Percentiles rank a stretch among this genome's conserved stretches.
These are phyloP conservation scores for Chymomyza fuscimana DNA, from an alignment of 2,888 invertebrate genomes.

Conservation along the genomic window DNA sequence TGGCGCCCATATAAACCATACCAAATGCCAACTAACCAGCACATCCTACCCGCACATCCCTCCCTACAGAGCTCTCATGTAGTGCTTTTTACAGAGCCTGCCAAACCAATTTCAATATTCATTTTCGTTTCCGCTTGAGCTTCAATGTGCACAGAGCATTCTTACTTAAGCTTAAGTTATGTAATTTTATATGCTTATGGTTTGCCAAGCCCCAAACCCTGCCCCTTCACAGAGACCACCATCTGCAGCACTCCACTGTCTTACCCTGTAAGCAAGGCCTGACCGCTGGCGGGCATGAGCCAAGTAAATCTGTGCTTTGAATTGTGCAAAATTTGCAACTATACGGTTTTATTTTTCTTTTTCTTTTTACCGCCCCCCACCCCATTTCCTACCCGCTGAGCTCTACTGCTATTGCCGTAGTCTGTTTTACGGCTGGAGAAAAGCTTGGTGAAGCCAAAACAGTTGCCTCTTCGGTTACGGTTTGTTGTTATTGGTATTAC, in stretches of 20 bases:
- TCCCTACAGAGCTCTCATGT: constrained; percentile 10
- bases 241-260: background rate
- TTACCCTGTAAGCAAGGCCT: background rate
- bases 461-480: background rate
- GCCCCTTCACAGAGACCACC: background rate
- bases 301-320: constrained; percentile 37
- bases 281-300: constrained; percentile 10
- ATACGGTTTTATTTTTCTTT: background rate
- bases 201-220: background rate
- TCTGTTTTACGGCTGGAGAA: background rate
- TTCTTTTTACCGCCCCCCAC: background rate
- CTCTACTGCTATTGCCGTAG: background rate
- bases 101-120: constrained; percentile 74
- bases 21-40: background rate
- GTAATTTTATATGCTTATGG: constrained; percentile 59
- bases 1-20: background rate
- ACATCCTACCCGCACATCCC: too few relatives aligned
- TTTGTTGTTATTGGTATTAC: constrained; percentile 29
- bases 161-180: constrained; percentile 58
- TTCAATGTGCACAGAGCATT: constrained; percentile 51
- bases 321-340: constrained; percentile 45
- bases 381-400: background rate
- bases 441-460: background rate
- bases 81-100: constrained; percentile 39
- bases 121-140: constrained; percentile 57